Evolutionary conservation across 2,797 vertebrate genomes (phyloP).

Genomic region (Bradypodion ventrale): DNA sequence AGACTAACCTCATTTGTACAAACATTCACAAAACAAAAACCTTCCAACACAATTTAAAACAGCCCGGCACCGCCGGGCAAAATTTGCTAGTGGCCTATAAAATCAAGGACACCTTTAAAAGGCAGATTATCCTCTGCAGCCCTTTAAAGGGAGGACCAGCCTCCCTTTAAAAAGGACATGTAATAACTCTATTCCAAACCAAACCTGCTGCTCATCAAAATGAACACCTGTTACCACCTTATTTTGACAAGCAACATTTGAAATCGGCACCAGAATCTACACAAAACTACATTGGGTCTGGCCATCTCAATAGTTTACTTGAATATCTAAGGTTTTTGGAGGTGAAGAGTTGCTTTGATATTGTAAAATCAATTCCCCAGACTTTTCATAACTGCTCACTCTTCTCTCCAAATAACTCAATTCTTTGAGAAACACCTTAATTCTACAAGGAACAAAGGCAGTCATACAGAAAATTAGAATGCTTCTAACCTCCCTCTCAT

Average conservation of each 20-base stretch:
- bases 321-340: background rate
- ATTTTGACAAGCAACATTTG: background rate
- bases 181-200: too few relatives aligned
- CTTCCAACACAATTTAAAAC: too few relatives aligned
- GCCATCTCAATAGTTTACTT: background rate
- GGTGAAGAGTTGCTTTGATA: background rate
- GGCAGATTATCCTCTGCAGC: too few relatives aligned
- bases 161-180: too few relatives aligned
- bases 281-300: background rate
- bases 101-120: too few relatives aligned
- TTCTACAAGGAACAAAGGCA: slow-evolving; percentile 63
- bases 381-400: slow-evolving; percentile 14
- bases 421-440: slow-evolving; percentile 51
- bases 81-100: too few relatives aligned
- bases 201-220: background rate
- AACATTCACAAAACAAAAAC: too few relatives aligned
- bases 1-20: too few relatives aligned
- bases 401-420: slow-evolving; percentile 40
- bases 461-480: slow-evolving; percentile 66
- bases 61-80: too few relatives aligned
- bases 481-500: slow-evolving; percentile 9
- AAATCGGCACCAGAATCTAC: background rate
- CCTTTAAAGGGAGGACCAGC: too few relatives aligned
- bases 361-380: slow-evolving; percentile 30
- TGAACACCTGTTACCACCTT: background rate